Base-by-base conservation (phyloP, 1,140 invertebrate genomes). In the Pinna nobilis region DNA sequence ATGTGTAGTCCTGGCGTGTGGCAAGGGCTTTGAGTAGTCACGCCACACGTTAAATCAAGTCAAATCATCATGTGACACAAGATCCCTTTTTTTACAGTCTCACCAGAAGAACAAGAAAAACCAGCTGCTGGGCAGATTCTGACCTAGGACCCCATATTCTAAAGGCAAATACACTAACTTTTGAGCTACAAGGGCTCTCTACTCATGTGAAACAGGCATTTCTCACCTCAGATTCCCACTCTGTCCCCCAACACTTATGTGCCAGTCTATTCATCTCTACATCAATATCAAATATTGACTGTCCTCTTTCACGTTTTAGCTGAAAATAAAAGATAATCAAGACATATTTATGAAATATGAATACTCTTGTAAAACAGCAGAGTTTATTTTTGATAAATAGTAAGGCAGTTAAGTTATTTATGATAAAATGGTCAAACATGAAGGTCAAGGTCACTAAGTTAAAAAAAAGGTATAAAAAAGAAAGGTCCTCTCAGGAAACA, bases 241-340 rank as follows among this genome's bases (percentile, higher is more conserved):
- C 57, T 25, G 64, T 23, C 44, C 79, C 77, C 71, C 70, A 79
- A 30, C 68, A 76, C 55, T 65, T 74, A 23, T 74, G 69, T 3
- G 74, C 69, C 18, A 79, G 57, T 65, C 71, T 71, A 39, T 82
- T 79, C 77, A 87, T 77, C 64, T 82, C 78, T 28, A 74, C 76
- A 82, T 93, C 92, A 3, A 93, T 74, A 84, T 93, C 91, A 64
- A 93, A 91, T 7, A 93, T 75, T 4, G 90, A 86, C 32, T 92
- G 84, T 69, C 91, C 90, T 55, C 90, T 89, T 70, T 92, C 91
- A 20, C 92, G 83, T 78, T 93, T 93, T 37, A 79, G 50, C 87
- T 88, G 74, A 44, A 78, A 77, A 60, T 25, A 53, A 25, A 53
- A 20, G 2, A 3, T 0, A 51, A 5, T n/a, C n/a, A 4, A 53